Base-by-base conservation (phyloP, 2,797 vertebrate genomes). In the Macroramphosus scolopax region DNA sequence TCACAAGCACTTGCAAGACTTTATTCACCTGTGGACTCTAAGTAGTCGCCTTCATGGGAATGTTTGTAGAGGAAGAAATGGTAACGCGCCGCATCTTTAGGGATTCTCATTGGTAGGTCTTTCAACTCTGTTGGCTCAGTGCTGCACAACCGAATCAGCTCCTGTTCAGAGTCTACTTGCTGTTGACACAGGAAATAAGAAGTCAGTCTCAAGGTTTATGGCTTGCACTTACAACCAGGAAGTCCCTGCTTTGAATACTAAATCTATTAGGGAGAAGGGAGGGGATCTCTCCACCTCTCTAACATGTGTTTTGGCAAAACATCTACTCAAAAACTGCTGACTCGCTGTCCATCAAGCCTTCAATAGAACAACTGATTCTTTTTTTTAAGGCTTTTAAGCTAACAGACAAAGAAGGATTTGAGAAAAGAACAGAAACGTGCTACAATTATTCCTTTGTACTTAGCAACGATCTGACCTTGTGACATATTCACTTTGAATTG, bases 1-100 rank as follows among this genome's bases (percentile, higher is more conserved):
- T 25, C 13, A 6, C 44, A 3, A 5, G 7, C 6, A 14, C 8
- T 3, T 1, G 9, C 5, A 6, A 37, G 10, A 34, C 18, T 33
- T 17, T 17, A 8, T 29, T 66, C 87, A 99, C 97, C 93, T 92
- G 93, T 92, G 41, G 95, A 97, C 80, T 99, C 94, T 78, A 98
- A 82, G 78, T 94, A 94, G 86, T 99, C 95, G 49, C 95, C 96
- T 89, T 98, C 96, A 7, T 99, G 94, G 34, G 92, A 91, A 75
- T 99, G 97, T 63, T 97, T 98, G 80, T 95, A 99, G 45, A 95
- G 91, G 88, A 98, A 99, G 85, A 99, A 97, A 86, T 99, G 96
- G 76, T 99, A 99, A 9, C 95, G 94, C 0, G 97, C 91, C 12
- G 91, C 79, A 14, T 98, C 95, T 85, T 93, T 94, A 11, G 95